Conservation (phyloP, 2,797 vertebrate species). For the Psittacula echo region DNA sequence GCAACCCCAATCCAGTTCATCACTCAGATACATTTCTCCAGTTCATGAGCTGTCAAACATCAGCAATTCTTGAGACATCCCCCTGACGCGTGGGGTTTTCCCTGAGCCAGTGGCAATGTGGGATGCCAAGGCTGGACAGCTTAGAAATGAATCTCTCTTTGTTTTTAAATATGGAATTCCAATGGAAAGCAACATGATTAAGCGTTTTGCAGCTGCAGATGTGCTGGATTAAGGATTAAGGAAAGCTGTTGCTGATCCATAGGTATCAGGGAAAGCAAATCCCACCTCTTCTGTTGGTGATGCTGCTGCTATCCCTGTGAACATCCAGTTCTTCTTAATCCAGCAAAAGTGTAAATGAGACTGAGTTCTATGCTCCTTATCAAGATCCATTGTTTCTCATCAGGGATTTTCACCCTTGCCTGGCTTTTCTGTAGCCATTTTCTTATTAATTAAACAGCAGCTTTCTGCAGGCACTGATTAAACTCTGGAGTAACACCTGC, state of each 20-base stretch:
- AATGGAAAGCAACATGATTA: neutral
- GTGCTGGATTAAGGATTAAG: neutral
- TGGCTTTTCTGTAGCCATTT: neutral
- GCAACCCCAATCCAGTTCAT: neutral
- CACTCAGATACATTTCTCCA: neutral
- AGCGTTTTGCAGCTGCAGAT: neutral
- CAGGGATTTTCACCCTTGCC: neutral
- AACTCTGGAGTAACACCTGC: neutral
- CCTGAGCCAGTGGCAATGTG: accelerated
- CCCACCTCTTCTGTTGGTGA: accelerated
- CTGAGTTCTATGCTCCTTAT: neutral
- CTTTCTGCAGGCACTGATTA: neutral
- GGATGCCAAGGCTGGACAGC: neutral
- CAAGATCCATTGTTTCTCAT: neutral
- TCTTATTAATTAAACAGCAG: constrained; percentile 31
- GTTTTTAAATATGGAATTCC: neutral
- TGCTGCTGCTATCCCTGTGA: accelerated
- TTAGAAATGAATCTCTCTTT: neutral
- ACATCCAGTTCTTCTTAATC: neutral
- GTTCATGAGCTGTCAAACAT: neutral
- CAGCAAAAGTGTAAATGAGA: neutral
- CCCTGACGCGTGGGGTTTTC: neutral
- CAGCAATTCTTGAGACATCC: neutral
- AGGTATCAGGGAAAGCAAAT: neutral
- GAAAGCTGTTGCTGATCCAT: neutral